Percentiles rank a stretch among this genome's conserved stretches.
Conservation (phyloP, 2,113 vertebrate genomes). For the Strigops habroptila region DNA sequence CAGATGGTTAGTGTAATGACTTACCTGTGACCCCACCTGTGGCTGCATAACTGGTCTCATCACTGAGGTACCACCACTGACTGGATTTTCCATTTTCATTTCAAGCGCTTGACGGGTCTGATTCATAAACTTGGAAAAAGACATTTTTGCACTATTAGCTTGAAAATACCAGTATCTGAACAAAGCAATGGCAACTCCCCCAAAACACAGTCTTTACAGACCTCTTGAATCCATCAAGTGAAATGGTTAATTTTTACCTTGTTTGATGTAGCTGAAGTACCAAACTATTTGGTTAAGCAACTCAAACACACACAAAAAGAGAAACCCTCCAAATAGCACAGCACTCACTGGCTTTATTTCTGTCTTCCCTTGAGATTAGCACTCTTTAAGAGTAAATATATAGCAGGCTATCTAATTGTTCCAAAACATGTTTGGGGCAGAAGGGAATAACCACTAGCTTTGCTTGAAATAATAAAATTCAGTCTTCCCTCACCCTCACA, state of each 20-base stretch:
- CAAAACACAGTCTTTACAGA: background rate
- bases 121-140: constrained; percentile 87
- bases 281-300: background rate
- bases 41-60: constrained; percentile 88
- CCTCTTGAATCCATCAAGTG: background rate
- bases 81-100: constrained; percentile 87
- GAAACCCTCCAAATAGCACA: background rate
- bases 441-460: background rate
- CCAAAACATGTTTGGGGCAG: background rate
- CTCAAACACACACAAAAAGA: background rate
- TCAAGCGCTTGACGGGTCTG: constrained; percentile 86
- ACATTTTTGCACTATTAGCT: background rate
- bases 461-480: background rate
- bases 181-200: background rate
- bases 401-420: background rate
- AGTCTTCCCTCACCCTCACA: background rate
- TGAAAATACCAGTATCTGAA: background rate
- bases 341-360: background rate
- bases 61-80: constrained; percentile 71
- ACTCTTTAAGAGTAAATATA: background rate
- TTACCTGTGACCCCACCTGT: constrained; percentile 79
- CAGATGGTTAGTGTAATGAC: background rate
- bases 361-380: background rate
- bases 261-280: background rate
- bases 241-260: background rate